A percentile compares a stretch with the other conserved stretches of the same genome.
Evolutionary conservation across 2,797 vertebrate genomes (phyloP).

Genomic region (Falco berigora): DNA sequence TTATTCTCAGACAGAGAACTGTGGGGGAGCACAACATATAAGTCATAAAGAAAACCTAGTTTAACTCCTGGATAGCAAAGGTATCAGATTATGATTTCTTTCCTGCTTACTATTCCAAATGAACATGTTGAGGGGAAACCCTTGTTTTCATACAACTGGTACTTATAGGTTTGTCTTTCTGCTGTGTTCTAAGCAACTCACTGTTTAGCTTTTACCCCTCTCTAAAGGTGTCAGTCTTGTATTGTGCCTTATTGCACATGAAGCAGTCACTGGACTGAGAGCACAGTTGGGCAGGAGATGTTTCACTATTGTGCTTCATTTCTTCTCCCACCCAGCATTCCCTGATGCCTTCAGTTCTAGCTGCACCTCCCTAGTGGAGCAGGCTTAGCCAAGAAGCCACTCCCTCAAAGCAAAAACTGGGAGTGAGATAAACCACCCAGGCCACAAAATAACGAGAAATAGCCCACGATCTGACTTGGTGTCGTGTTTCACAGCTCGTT

Average conservation of each 20-base stretch:
- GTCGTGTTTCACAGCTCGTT: background rate
- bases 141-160: background rate
- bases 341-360: background rate
- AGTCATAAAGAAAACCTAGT: background rate
- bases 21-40: accelerated
- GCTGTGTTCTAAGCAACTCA: background rate
- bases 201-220: background rate
- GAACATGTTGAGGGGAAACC: background rate
- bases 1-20: background rate
- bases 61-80: background rate
- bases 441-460: background rate
- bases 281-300: background rate
- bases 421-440: background rate
- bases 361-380: background rate
- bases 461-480: background rate
- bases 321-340: background rate
- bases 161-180: background rate
- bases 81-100: background rate
- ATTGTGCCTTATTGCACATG: background rate
- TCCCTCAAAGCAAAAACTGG: background rate
- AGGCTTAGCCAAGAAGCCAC: background rate
- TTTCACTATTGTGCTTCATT: background rate
- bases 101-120: background rate
- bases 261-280: background rate
- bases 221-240: background rate